A percentile compares a stretch with the other conserved stretches of the same genome.
Conservation (phyloP, 2,888 invertebrate species). For the Melitaea athalia region DNA sequence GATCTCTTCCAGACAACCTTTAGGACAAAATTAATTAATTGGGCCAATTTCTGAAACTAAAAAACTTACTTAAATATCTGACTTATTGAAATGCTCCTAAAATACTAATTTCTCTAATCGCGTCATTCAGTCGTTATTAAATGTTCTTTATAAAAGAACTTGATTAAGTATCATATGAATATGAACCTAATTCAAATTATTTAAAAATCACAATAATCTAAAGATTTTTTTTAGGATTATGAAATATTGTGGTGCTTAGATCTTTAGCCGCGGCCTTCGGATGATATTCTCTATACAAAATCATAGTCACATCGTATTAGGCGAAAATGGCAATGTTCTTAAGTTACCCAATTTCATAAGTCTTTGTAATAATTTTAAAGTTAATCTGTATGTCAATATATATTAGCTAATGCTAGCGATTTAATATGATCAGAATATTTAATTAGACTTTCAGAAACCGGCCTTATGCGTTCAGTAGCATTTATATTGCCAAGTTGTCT, state of each 20-base stretch:
- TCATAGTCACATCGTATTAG: neutral
- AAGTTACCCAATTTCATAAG: neutral
- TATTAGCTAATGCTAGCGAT: neutral
- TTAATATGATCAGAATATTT: neutral
- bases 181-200: too few species aligned
- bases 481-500: neutral
- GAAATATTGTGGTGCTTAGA: too few species aligned
- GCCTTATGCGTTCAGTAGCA: conserved; percentile 1
- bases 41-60: neutral
- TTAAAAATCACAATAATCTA: too few species aligned
- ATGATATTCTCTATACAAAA: neutral
- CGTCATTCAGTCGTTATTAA: too few species aligned
- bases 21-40: neutral
- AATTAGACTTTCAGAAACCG: conserved; percentile 5
- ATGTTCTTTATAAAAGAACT: too few species aligned
- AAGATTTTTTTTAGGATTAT: too few species aligned
- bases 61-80: too few species aligned
- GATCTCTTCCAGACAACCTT: too few species aligned
- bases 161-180: too few species aligned
- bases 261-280: too few species aligned
- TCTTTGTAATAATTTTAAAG: too few species aligned
- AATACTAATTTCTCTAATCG: neutral
- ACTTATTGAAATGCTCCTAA: neutral
- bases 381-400: too few species aligned
- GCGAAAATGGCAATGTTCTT: neutral